phyloP scores from a whole-genome alignment of 1,140 invertebrate species.

The Caenorhabditis inopinata region DNA sequence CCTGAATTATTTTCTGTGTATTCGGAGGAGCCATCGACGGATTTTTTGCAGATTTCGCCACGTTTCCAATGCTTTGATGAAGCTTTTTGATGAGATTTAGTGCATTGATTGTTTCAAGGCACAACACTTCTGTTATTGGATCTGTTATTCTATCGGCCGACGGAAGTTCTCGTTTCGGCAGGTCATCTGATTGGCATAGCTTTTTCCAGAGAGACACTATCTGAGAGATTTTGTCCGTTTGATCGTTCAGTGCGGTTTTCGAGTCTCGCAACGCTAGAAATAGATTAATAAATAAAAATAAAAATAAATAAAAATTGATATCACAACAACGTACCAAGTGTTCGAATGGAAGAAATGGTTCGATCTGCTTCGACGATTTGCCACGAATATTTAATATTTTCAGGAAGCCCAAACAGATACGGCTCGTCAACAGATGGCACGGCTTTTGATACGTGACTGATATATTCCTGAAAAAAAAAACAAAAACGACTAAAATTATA shows the following conservation, averaged over 20 bases:
- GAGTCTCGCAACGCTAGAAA: neutral
- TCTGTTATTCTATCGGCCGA: neutral
- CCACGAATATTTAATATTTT: conserved; percentile 79
- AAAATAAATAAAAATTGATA: too few species aligned
- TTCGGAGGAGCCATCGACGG: neutral
- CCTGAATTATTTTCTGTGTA: neutral
- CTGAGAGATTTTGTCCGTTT: neutral
- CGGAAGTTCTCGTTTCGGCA: neutral
- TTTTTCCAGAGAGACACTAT: conserved; percentile 33
- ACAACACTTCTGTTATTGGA: conserved; percentile 29
- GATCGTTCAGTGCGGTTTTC: neutral
- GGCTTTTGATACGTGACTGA: neutral
- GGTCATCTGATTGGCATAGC: conserved; percentile 24
- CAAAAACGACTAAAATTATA: too few species aligned
- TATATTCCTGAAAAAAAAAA: conserved; percentile 43
- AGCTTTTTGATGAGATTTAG: neutral
- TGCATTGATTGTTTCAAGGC: conserved; percentile 9
- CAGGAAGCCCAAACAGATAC: conserved; percentile 74
- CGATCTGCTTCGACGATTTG: conserved; percentile 71
- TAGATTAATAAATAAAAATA: too few species aligned
- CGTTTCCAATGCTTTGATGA: neutral
- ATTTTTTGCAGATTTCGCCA: conserved; percentile 2
- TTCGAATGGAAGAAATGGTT: conserved; percentile 41
- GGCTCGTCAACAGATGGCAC: conserved; percentile 69
- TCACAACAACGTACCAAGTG: too few species aligned